These are phyloP conservation scores for Mycalesis mineus DNA, from an alignment of 2,888 invertebrate genomes.

Conservation along the genomic window DNA sequence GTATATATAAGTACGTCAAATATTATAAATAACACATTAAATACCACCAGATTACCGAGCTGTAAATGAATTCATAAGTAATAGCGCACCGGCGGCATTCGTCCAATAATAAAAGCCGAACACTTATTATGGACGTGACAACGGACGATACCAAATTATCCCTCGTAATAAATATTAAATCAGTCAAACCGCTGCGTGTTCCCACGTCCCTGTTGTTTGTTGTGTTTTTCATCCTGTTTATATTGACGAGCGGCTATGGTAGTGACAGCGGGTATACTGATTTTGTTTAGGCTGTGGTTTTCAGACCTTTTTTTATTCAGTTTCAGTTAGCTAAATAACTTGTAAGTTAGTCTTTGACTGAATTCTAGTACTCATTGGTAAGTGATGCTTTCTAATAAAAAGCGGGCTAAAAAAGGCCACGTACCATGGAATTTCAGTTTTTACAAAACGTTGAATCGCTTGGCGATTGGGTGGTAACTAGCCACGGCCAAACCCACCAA, in stretches of 20 bases:
- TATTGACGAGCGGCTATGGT: neutral
- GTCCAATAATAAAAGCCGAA: neutral
- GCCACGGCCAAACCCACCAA: too few relatives aligned
- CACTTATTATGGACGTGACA: conserved; percentile 11
- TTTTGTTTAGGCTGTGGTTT: neutral
- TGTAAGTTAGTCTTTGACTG: too few relatives aligned
- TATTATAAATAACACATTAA: neutral
- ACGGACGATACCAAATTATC: conserved; percentile 20
- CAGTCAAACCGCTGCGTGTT: conserved; percentile 23
- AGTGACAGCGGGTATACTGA: neutral
- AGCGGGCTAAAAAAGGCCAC: too few relatives aligned
- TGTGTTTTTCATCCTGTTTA: conserved; percentile 1
- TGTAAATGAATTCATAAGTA: conserved; percentile 1
- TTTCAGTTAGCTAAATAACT: too few relatives aligned
- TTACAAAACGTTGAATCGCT: too few relatives aligned
- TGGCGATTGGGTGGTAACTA: too few relatives aligned
- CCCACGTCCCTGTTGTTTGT: conserved; percentile 24
- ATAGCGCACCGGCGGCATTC: neutral
- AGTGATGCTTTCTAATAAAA: too few relatives aligned
- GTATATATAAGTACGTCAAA: too few relatives aligned
- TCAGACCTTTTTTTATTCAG: too few relatives aligned
- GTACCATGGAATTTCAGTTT: too few relatives aligned
- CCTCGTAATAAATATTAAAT: conserved; percentile 23
- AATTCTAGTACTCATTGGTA: too few relatives aligned
- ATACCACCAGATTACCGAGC: neutral